Percentiles rank a stretch among this genome's conserved stretches.
Conservation (phyloP, 1,140 invertebrate genomes). For the Heliconius melpomene region DNA sequence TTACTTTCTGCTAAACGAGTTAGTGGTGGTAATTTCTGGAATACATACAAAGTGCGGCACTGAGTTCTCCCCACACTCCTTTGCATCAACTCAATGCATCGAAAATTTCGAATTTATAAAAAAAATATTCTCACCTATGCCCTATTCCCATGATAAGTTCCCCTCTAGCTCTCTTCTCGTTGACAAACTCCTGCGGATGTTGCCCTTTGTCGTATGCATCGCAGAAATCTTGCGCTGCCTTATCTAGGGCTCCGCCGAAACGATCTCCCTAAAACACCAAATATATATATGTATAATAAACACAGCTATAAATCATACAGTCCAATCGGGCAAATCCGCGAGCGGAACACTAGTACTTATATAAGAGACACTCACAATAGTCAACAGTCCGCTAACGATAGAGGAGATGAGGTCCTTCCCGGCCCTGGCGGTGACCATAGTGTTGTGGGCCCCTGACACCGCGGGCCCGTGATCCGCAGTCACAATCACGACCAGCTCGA, state of each 20-base stretch:
- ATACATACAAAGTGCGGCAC: too few relatives aligned
- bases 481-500: constrained; percentile 99
- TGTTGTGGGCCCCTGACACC: constrained; percentile 99
- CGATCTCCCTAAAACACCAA: constrained; percentile 89
- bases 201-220: constrained; percentile 96
- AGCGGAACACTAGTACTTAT: too few relatives aligned
- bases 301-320: too few relatives aligned
- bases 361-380: constrained; percentile 90
- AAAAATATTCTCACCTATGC: constrained; percentile 81
- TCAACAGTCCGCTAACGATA: constrained; percentile 97
- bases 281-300: too few relatives aligned
- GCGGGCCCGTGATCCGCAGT: constrained; percentile 99
- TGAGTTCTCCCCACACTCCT: too few relatives aligned
- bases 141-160: constrained; percentile 99
- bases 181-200: constrained; percentile 99
- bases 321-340: too few relatives aligned
- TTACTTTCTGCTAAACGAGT: too few relatives aligned
- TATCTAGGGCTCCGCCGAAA: constrained; percentile 99
- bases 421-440: constrained; percentile 98
- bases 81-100: too few relatives aligned
- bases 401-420: constrained; percentile 99
- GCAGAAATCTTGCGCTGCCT: constrained; percentile 97
- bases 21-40: too few relatives aligned
- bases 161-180: constrained; percentile 97
- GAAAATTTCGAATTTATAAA: too few relatives aligned